Evolutionary conservation across 2,113 vertebrate species (phyloP).

Genomic region (Felis catus): F.catus_Fca126_mat1.0 CM031427.1:34892501-34893000

Average conservation of each 20-base stretch:
- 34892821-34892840: neutral
- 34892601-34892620: neutral
- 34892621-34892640: neutral
- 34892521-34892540: neutral
- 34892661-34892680: neutral
- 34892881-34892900: neutral
- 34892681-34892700: neutral
- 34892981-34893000: neutral
- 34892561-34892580: neutral
- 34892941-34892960: neutral
- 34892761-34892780: neutral
- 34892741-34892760: neutral
- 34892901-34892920: neutral
- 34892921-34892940: slow-evolving; percentile 3
- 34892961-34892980: neutral
- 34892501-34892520: neutral
- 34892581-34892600: slow-evolving; percentile 5
- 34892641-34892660: neutral
- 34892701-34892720: neutral
- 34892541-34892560: neutral
- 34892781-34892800: neutral
- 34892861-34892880: neutral
- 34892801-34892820: neutral
- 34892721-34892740: neutral
- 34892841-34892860: neutral